Base-by-base conservation (phyloP, 2,113 vertebrate genomes). In the Chauna torquata region DNA sequence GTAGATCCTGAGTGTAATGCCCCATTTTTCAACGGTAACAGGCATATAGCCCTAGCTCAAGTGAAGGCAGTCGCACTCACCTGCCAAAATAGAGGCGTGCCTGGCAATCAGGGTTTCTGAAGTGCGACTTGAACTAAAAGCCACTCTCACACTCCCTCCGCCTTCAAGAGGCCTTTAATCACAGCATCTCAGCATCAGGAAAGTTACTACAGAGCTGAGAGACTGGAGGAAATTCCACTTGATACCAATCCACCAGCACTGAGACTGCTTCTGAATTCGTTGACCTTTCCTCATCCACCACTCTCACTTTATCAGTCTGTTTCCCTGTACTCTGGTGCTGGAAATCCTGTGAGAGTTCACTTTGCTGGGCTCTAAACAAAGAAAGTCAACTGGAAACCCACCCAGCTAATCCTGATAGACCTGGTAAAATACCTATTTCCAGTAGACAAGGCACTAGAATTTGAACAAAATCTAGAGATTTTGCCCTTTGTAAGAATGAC, bases 141-240 rank as follows among this genome's bases (percentile, higher is more conserved):
- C 49, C 66, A 34, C 50, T 49, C 90, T 93, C 69, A 40, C 91
- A 62, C 49, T 80, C 58, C 57, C 80, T 76, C 65, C 0, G 2
- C 64, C 75, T 62, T 86, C 71, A 54, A 50, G 12, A 82, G 30
- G 61, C 70, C 74, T 94, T 86, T 58, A 78, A 86, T 88, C 72
- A 90, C 68, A 89, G 83, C 74, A 87, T 28, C 86, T 92, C 88
- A 93, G 76, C 55, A 96, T 84, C 66, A 82, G 72, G 45, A 68
- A 94, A 45, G 54, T 38, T 90, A 90, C 40, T 84, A 86, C 55
- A 77, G 58, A 36, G 57, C 61, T 80, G 40, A 88, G 55, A 82
- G 57, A 69, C 69, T 57, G 30, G 12, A 96, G 90, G 82, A 90
- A 96, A 92, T 81, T 86, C 82, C 79, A 66, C 77, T 90, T 82